Percentiles rank a stretch among this genome's conserved stretches.
These are phyloP conservation scores for Microchrysa polita DNA, from an alignment of 2,888 invertebrate genomes.

Conservation along the genomic window DNA sequence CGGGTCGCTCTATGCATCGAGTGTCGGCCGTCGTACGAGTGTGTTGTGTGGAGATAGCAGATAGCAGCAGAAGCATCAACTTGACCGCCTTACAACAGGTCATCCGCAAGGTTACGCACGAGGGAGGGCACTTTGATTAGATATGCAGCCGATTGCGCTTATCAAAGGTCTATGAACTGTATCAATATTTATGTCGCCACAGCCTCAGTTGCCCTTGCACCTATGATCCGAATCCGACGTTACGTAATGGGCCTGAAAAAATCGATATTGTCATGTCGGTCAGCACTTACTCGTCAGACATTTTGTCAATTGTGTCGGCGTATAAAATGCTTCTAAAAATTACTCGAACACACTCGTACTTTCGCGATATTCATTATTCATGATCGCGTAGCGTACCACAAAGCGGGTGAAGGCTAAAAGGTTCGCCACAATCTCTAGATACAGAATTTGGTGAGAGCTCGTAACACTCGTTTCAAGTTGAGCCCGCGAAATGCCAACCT, in stretches of 20 bases:
- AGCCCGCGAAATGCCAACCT: slow-evolving; percentile 3
- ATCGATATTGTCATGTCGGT: slow-evolving; percentile 11
- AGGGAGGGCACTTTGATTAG: slow-evolving; percentile 17
- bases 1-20: too few species aligned
- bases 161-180: slow-evolving; percentile 31
- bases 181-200: background rate
- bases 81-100: slow-evolving; percentile 2
- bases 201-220: background rate
- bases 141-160: slow-evolving; percentile 2
- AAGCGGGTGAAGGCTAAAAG: too few species aligned
- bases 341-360: too few species aligned
- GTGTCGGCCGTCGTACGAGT: slow-evolving; percentile 15
- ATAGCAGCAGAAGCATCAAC: background rate
- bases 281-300: background rate
- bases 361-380: too few species aligned
- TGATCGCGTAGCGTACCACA: too few species aligned
- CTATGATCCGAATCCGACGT: background rate
- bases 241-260: slow-evolving; percentile 23
- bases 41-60: too few species aligned
- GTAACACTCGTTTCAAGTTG: background rate
- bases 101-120: slow-evolving; percentile 21
- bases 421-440: too few species aligned
- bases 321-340: too few species aligned
- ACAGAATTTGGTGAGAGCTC: too few species aligned
- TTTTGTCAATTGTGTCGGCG: background rate